These are phyloP conservation scores for Cathartes aura DNA, from an alignment of 2,113 vertebrate genomes.

Conservation along the genomic window DNA sequence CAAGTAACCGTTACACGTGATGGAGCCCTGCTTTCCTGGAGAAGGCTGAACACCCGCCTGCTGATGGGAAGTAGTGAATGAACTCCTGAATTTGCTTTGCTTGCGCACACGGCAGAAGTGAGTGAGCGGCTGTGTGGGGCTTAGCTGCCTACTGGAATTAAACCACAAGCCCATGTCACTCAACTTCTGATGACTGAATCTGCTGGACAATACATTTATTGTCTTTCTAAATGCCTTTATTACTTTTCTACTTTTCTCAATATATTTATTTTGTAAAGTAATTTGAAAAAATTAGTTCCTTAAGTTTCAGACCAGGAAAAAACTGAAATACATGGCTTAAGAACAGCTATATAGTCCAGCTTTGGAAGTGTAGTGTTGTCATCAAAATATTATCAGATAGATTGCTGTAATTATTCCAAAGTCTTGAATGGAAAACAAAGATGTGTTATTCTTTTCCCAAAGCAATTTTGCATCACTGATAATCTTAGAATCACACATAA, in stretches of 20 bases:
- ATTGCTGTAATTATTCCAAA: background rate
- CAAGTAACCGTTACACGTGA: accelerated
- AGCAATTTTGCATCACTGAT: background rate
- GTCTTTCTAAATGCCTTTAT: background rate
- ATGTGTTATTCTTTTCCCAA: background rate
- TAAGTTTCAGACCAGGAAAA: background rate
- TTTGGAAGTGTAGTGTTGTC: background rate
- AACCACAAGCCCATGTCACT: background rate
- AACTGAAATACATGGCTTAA: background rate
- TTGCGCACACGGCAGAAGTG: background rate
- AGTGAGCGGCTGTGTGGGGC: background rate
- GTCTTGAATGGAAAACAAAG: background rate
- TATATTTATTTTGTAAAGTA: background rate
- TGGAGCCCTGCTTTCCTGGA: background rate
- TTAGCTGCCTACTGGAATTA: background rate
- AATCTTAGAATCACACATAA: background rate
- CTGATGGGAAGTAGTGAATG: background rate
- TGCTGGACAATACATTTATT: background rate
- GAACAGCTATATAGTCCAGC: background rate
- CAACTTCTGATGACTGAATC: background rate
- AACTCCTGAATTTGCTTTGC: background rate
- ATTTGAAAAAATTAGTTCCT: background rate
- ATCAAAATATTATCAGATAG: background rate
- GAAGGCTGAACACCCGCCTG: background rate
- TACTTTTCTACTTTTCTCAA: background rate